Percentiles rank a stretch among this genome's conserved stretches.
Evolutionary conservation across 2,888 invertebrate genomes (phyloP).

Genomic region (Elmis aenea): DNA sequence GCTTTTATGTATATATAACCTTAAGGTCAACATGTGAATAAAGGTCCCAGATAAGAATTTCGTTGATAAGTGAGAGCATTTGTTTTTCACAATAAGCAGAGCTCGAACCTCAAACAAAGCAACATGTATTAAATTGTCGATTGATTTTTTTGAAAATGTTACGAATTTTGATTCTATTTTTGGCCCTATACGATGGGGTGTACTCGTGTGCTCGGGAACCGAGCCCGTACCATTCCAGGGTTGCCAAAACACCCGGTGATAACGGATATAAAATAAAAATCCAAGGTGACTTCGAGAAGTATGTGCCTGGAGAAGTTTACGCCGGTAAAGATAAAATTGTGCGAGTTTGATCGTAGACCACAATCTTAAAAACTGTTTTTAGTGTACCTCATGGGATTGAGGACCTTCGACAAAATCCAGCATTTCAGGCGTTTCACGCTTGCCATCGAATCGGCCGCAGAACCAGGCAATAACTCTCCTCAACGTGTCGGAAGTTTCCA

Average conservation of each 20-base stretch:
- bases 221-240: slow-evolving; percentile 45
- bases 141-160: too few relatives aligned
- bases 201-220: slow-evolving; percentile 48
- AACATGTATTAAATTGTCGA: too few relatives aligned
- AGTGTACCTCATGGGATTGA: slow-evolving; percentile 66
- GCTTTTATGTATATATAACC: too few relatives aligned
- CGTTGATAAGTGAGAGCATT: too few relatives aligned
- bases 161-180: slow-evolving; percentile 6
- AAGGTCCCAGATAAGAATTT: too few relatives aligned
- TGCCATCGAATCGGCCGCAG: slow-evolving; percentile 61
- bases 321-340: slow-evolving; percentile 56
- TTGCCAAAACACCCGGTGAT: slow-evolving; percentile 67
- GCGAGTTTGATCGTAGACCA: not conserved
- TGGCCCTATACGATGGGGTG: slow-evolving; percentile 2
- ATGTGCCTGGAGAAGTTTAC: slow-evolving; percentile 78
- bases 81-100: too few relatives aligned
- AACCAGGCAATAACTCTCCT: slow-evolving; percentile 47
- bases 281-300: slow-evolving; percentile 74
- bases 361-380: slow-evolving; percentile 21
- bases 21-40: too few relatives aligned
- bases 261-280: slow-evolving; percentile 80
- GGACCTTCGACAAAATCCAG: slow-evolving; percentile 61
- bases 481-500: slow-evolving; percentile 66
- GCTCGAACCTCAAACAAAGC: too few relatives aligned
- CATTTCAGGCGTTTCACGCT: slow-evolving; percentile 78